A percentile compares a stretch with the other conserved stretches of the same genome.
Conservation (phyloP, 2,797 vertebrate species). For the Xenentodon cancila region DNA sequence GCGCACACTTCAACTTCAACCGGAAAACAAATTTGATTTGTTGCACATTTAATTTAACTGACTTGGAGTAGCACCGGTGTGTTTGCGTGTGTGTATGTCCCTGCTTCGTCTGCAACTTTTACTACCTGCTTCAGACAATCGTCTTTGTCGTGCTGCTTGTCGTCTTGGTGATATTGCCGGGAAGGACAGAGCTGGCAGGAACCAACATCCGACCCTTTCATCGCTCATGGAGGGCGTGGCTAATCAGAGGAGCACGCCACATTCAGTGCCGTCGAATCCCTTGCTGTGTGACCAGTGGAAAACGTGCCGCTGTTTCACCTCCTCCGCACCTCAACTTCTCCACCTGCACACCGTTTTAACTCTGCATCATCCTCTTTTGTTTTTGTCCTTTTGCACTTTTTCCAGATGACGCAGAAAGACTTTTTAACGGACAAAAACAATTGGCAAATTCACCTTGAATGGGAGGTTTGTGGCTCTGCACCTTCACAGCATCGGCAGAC, state of each 20-base stretch:
- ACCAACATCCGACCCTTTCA: not conserved
- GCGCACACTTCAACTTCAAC: constrained; percentile 23
- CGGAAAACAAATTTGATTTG: constrained; percentile 45
- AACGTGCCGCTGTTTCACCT: constrained; percentile 47
- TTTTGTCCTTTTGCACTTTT: constrained; percentile 65
- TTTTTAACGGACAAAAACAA: not conserved
- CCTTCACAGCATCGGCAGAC: constrained; percentile 11
- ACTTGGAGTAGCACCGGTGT: constrained; percentile 39
- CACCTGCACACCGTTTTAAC: constrained; percentile 23
- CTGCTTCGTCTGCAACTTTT: constrained; percentile 49
- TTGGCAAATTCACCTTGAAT: constrained; percentile 58
- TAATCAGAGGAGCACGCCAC: constrained; percentile 21
- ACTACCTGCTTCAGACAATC: constrained; percentile 80
- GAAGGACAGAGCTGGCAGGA: constrained; percentile 26
- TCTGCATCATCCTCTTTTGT: constrained; percentile 24
- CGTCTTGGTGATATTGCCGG: constrained; percentile 13
- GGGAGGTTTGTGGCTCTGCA: constrained; percentile 21
- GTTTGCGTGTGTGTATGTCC: constrained; percentile 19
- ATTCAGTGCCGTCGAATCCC: constrained; percentile 21
- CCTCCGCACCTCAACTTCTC: constrained; percentile 3
- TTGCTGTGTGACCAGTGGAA: constrained; percentile 37
- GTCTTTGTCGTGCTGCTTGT: constrained; percentile 24
- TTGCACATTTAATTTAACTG: constrained; percentile 79
- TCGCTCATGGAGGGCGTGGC: too few species aligned
- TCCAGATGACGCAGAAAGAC: constrained; percentile 20